These are phyloP conservation scores for Caenorhabditis becei DNA, from an alignment of 2,888 invertebrate genomes.

Conservation along the genomic window DNA sequence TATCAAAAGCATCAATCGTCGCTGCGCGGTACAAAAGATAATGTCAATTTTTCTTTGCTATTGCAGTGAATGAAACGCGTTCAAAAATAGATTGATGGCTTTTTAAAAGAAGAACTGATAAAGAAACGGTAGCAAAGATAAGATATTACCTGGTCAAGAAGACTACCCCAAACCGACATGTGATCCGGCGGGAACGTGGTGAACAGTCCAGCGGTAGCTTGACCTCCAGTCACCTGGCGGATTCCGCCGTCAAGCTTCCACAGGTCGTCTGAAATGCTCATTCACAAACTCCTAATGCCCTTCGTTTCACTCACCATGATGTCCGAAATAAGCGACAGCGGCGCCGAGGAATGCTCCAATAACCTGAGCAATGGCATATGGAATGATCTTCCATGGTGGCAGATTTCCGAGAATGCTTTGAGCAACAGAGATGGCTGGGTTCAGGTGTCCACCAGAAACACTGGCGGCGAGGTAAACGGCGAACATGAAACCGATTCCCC, in stretches of 20 bases:
- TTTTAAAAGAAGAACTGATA: not conserved
- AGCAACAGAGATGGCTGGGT: slow-evolving; percentile 78
- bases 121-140: no score
- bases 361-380: slow-evolving; percentile 74
- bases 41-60: not conserved
- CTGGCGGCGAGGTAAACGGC: slow-evolving; percentile 77
- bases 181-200: slow-evolving; percentile 84
- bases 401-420: slow-evolving; percentile 75
- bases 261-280: slow-evolving; percentile 77
- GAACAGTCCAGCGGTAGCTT: slow-evolving; percentile 84
- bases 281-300: not conserved
- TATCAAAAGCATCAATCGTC: slow-evolving; percentile 41
- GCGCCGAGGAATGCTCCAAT: slow-evolving; percentile 80
- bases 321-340: slow-evolving; percentile 78
- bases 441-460: slow-evolving; percentile 79
- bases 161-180: slow-evolving; percentile 82
- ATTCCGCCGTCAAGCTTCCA: slow-evolving; percentile 82
- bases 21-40: slow-evolving; percentile 7
- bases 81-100: slow-evolving; percentile 19
- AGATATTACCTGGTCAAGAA: slow-evolving; percentile 83
- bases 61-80: not conserved
- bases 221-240: slow-evolving; percentile 80
- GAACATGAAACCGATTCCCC: slow-evolving; percentile 81
- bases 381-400: slow-evolving; percentile 65
- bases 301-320: slow-evolving; percentile 71